phyloP scores from a whole-genome alignment of 2,113 vertebrate genomes.

The Machaerirhynchus nigripectus region DNA sequence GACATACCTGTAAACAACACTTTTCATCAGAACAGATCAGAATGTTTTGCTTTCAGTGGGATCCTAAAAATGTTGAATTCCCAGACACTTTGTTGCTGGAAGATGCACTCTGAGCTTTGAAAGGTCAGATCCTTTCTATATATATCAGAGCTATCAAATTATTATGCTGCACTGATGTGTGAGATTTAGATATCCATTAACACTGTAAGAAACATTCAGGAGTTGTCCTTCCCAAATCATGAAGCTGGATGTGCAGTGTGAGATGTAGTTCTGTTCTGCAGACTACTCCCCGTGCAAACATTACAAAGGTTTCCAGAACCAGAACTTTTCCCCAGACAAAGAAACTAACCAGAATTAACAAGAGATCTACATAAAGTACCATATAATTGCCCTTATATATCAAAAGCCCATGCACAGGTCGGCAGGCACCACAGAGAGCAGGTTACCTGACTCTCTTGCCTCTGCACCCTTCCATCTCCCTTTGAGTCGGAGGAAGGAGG shows the following conservation, averaged over 20 bases:
- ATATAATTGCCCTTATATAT: accelerated
- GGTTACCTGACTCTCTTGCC: not conserved
- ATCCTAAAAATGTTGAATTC: not conserved
- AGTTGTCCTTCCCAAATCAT: not conserved
- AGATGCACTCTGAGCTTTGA: not conserved
- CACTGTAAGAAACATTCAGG: not conserved
- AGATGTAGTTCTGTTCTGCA: not conserved
- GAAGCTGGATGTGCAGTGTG: not conserved
- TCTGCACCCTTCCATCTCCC: not conserved
- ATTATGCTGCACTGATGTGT: not conserved
- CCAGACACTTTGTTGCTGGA: not conserved
- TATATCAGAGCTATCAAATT: not conserved
- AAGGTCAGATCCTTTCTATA: not conserved
- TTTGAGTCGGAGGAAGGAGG: not conserved
- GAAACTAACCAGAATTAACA: not conserved
- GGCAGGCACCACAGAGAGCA: not conserved
- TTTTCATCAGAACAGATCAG: not conserved
- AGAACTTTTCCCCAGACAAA: not conserved
- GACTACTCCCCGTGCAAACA: not conserved
- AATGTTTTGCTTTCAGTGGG: not conserved
- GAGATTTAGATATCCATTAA: not conserved
- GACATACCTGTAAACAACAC: not conserved
- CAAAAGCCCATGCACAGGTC: not conserved
- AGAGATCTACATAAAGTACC: not conserved
- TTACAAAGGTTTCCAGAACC: not conserved